Evolutionary conservation across 2,113 vertebrate genomes (phyloP).

Genomic region (Strix aluco): DNA sequence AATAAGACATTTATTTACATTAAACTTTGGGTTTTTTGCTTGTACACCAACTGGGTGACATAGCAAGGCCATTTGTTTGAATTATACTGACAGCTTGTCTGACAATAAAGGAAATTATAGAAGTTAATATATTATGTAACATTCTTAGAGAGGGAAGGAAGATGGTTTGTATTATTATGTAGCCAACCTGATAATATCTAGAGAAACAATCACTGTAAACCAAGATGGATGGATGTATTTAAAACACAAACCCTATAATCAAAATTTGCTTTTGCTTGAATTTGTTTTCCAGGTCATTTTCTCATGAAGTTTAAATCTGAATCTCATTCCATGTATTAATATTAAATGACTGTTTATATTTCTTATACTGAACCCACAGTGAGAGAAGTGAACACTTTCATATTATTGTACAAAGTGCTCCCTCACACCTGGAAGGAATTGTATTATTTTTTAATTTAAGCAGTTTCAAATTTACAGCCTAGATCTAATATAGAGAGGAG

Average conservation of each 20-base stretch:
- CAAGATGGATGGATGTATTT: background rate
- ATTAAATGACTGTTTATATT: conserved; percentile 14
- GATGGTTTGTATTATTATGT: conserved; percentile 72
- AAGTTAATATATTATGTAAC: conserved; percentile 84
- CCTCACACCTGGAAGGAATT: background rate
- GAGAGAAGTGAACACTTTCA: background rate
- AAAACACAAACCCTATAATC: background rate
- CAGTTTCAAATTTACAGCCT: background rate
- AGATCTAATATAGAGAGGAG: background rate
- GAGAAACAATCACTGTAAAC: background rate
- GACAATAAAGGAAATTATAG: conserved; percentile 80
- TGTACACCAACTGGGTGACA: background rate
- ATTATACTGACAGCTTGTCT: conserved; percentile 57
- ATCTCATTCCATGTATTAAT: background rate
- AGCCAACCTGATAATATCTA: conserved; percentile 80
- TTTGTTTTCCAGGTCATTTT: background rate
- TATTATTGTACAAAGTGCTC: background rate
- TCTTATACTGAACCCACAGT: background rate
- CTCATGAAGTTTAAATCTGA: background rate
- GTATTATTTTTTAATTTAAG: background rate
- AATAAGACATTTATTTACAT: background rate
- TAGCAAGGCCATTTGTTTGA: background rate
- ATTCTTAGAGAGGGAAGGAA: conserved; percentile 81
- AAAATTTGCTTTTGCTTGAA: background rate
- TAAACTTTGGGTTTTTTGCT: background rate